These are phyloP conservation scores for Rhincodon typus DNA, from an alignment of 2,797 vertebrate genomes.

Conservation along the genomic window DNA sequence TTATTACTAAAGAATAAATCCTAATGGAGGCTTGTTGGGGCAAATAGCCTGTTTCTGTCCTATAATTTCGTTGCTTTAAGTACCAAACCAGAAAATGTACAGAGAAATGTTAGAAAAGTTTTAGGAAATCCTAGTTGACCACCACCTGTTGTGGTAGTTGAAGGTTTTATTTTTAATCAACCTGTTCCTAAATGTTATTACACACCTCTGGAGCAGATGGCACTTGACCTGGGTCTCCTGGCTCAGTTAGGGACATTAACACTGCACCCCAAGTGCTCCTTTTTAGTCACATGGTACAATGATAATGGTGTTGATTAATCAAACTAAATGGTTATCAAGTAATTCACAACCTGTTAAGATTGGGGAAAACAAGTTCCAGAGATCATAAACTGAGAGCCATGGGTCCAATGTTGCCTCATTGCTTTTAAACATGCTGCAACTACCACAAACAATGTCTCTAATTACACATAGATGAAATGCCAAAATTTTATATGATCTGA, in stretches of 20 bases:
- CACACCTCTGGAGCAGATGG: too few relatives aligned
- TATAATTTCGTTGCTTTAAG: not conserved
- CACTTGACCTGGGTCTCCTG: too few relatives aligned
- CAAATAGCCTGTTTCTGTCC: not conserved
- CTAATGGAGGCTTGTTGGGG: not conserved
- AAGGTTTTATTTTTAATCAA: too few relatives aligned
- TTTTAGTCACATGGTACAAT: not conserved
- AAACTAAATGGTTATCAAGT: not conserved
- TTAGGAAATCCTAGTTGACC: not conserved
- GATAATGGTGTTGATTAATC: not conserved
- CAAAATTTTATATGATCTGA: not conserved
- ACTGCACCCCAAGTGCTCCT: too few relatives aligned
- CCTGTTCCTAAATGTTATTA: too few relatives aligned
- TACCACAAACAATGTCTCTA: not conserved
- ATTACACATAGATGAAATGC: not conserved
- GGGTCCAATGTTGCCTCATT: not conserved
- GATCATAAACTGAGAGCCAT: not conserved
- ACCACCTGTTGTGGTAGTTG: not conserved
- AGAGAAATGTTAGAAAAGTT: not conserved
- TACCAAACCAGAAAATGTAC: not conserved
- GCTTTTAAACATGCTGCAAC: not conserved
- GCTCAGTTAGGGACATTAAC: too few relatives aligned
- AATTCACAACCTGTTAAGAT: not conserved
- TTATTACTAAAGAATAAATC: not conserved
- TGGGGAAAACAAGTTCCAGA: not conserved